Conservation (phyloP, 2,888 invertebrate species). For the Lumbricus terrestris region DNA sequence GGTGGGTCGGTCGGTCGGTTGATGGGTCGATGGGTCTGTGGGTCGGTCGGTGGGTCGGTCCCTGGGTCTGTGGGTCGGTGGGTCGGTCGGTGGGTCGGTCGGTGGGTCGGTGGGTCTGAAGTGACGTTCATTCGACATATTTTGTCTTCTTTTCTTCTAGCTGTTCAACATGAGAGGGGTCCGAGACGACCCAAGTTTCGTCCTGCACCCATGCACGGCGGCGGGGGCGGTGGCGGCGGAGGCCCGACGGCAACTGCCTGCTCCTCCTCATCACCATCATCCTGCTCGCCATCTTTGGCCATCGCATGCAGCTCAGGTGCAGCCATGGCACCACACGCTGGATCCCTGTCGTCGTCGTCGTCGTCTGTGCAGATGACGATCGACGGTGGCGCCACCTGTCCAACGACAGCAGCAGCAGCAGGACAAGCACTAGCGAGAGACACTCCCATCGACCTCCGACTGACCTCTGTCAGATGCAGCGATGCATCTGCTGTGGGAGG, state of each 20-base stretch:
- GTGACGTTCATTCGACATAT: background rate
- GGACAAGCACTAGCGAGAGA: slow-evolving; percentile 34
- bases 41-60: no score
- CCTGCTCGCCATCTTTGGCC: slow-evolving; percentile 23
- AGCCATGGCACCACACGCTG: no score
- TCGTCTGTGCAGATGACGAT: no score
- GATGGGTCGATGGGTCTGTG: no score
- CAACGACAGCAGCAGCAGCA: no score
- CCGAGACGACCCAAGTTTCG: slow-evolving; percentile 81
- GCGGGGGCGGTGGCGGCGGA: no score
- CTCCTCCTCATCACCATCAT: slow-evolving; percentile 32
- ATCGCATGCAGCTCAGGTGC: background rate
- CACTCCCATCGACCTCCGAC: slow-evolving; percentile 43
- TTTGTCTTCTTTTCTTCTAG: slow-evolving; percentile 64
- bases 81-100: no score
- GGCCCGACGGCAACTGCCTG: background rate
- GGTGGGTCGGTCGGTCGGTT: no score
- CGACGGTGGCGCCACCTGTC: no score
- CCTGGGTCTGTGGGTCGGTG: no score
- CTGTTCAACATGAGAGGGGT: slow-evolving; percentile 94
- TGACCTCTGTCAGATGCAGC: slow-evolving; percentile 30
- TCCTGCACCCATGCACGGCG: slow-evolving; percentile 39
- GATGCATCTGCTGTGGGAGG: slow-evolving; percentile 24
- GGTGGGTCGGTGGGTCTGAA: no score
- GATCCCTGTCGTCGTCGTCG: background rate